These are phyloP conservation scores for Acleris sparsana DNA, from an alignment of 2,888 invertebrate species.

Conservation along the genomic window DNA sequence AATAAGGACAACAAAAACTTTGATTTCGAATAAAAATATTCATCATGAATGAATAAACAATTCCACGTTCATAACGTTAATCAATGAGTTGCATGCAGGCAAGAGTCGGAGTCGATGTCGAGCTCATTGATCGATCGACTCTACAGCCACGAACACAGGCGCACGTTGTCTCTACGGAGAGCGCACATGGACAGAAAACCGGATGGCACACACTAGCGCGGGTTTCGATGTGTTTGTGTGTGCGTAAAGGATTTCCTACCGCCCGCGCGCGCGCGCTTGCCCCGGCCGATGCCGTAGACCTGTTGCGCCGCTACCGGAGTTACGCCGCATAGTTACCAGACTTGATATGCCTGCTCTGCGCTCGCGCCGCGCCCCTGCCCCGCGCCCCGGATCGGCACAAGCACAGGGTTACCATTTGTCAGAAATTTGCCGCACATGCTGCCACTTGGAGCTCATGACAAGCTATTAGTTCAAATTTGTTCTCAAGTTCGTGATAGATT, in stretches of 20 bases:
- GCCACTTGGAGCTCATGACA: constrained; percentile 21
- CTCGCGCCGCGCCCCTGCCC: constrained; percentile 45
- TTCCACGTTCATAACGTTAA: constrained; percentile 82
- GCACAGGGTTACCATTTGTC: constrained; percentile 60
- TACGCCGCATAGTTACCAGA: constrained; percentile 84
- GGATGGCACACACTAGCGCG: constrained; percentile 73
- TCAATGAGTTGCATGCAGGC: constrained; percentile 83
- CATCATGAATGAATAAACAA: constrained; percentile 82
- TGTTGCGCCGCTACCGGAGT: constrained; percentile 83
- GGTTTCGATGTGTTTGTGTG: constrained; percentile 62
- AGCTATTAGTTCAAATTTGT: constrained; percentile 32
- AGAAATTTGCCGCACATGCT: constrained; percentile 30
- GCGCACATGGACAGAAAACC: constrained; percentile 74
- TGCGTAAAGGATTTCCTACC: constrained; percentile 80
- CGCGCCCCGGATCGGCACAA: constrained; percentile 56
- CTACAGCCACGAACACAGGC: constrained; percentile 68
- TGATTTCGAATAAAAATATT: constrained; percentile 75
- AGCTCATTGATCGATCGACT: constrained; percentile 83
- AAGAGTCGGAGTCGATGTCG: constrained; percentile 75
- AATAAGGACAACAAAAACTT: constrained; percentile 62
- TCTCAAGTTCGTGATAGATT: constrained; percentile 6
- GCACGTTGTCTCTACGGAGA: constrained; percentile 51
- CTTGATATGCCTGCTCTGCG: constrained; percentile 75
- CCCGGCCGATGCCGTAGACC: constrained; percentile 75
- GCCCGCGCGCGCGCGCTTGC: constrained; percentile 60